These are phyloP conservation scores for Chitala chitala DNA, from an alignment of 2,113 vertebrate genomes.

Conservation along the genomic window DNA sequence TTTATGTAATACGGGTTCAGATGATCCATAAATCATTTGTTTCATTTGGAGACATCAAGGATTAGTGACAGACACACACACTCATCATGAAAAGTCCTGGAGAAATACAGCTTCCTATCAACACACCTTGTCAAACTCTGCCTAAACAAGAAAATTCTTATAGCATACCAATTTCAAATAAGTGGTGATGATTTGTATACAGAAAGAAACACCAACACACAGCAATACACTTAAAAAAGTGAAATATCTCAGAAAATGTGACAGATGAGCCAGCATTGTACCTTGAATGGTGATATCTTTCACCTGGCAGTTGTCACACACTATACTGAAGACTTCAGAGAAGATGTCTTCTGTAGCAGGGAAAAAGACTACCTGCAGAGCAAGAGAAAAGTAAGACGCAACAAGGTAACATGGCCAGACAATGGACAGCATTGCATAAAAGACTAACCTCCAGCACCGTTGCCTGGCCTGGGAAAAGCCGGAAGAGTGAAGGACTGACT, in stretches of 20 bases:
- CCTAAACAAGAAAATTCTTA: too few species aligned
- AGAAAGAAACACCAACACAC: too few species aligned
- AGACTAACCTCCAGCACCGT: constrained; percentile 70
- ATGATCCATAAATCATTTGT: too few species aligned
- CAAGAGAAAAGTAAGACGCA: constrained; percentile 16
- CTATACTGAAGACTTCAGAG: constrained; percentile 62
- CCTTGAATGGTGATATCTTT: constrained; percentile 75
- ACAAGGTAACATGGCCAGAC: not conserved
- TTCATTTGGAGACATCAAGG: too few species aligned
- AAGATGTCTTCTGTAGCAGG: constrained; percentile 60
- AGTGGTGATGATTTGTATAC: too few species aligned
- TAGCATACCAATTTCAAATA: too few species aligned
- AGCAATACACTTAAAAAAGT: too few species aligned
- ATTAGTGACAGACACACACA: too few species aligned
- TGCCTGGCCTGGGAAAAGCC: constrained; percentile 69
- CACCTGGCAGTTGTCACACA: constrained; percentile 82
- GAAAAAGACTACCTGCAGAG: constrained; percentile 80
- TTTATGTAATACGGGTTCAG: too few species aligned
- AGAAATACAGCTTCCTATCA: too few species aligned
- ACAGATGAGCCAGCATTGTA: constrained; percentile 34
- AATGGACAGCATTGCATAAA: not conserved
- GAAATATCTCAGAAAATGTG: not conserved
- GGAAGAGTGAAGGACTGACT: constrained; percentile 70
- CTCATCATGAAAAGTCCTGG: too few species aligned
- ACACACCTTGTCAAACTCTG: too few species aligned